Evolutionary conservation across 2,888 invertebrate species (phyloP).

Genomic region (Molorchus minor): DNA sequence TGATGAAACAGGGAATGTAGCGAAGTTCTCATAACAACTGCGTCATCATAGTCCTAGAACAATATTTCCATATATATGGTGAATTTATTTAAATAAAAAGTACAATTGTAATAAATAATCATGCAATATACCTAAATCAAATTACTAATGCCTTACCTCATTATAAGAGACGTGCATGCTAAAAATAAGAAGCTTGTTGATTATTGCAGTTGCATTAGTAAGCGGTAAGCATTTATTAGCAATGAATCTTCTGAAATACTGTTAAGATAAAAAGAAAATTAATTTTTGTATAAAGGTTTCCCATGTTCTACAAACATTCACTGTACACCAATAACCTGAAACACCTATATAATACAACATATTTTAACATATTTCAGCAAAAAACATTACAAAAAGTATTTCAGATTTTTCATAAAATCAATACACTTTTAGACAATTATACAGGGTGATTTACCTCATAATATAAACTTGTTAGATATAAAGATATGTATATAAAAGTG

Average conservation of each 20-base stretch:
- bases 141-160: conserved; percentile 49
- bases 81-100: conserved; percentile 31
- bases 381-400: too few relatives aligned
- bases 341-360: too few relatives aligned
- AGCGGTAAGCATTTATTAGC: not conserved
- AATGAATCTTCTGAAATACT: conserved; percentile 15
- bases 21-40: conserved; percentile 52
- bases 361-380: too few relatives aligned
- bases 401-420: too few relatives aligned
- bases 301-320: too few relatives aligned
- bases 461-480: too few relatives aligned
- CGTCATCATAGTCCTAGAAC: conserved; percentile 55
- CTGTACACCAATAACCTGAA: too few relatives aligned
- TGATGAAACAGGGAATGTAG: conserved; percentile 57
- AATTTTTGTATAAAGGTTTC: too few relatives aligned
- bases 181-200: conserved; percentile 41
- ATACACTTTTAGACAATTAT: too few relatives aligned
- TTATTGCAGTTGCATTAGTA: conserved; percentile 7
- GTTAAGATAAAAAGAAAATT: not conserved
- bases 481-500: too few relatives aligned
- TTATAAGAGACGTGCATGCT: conserved; percentile 51
- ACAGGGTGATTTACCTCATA: too few relatives aligned
- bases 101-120: conserved; percentile 33
- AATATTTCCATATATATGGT: conserved; percentile 29
- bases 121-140: conserved; percentile 30